phyloP scores from a whole-genome alignment of 2,113 vertebrate species.

The Sterrhoptilus dennistouni region DNA sequence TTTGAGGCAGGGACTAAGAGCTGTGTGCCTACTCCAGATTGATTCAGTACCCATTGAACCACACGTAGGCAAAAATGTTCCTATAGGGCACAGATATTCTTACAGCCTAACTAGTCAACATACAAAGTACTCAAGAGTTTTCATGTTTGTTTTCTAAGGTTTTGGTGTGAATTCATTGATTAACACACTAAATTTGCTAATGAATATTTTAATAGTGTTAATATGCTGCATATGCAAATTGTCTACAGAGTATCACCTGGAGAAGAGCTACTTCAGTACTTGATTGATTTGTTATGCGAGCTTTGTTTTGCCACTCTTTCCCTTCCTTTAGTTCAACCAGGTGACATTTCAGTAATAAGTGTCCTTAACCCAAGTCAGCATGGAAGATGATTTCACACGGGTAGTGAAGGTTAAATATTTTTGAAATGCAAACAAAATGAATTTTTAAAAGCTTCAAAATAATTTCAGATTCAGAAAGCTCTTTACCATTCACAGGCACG shows the following conservation, averaged over 20 bases:
- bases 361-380: background rate
- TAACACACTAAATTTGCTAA: background rate
- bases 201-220: conserved; percentile 31
- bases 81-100: background rate
- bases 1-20: fast-evolving
- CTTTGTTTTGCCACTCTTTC: background rate
- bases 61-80: background rate
- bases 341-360: conserved; percentile 43
- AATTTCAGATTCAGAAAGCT: conserved; percentile 49
- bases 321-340: conserved; percentile 2
- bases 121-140: background rate
- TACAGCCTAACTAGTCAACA: background rate
- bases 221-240: background rate
- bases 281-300: background rate
- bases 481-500: conserved; percentile 30
- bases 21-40: background rate
- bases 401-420: conserved; percentile 72
- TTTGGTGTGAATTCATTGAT: conserved; percentile 7
- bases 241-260: background rate
- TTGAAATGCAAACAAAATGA: conserved; percentile 71
- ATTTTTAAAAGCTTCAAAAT: conserved; percentile 74
- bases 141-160: background rate
- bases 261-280: background rate
- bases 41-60: background rate
- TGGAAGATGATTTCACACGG: background rate